Evolutionary conservation across 2,888 invertebrate genomes (phyloP).

Genomic region (Ectropis crepuscularia): DNA sequence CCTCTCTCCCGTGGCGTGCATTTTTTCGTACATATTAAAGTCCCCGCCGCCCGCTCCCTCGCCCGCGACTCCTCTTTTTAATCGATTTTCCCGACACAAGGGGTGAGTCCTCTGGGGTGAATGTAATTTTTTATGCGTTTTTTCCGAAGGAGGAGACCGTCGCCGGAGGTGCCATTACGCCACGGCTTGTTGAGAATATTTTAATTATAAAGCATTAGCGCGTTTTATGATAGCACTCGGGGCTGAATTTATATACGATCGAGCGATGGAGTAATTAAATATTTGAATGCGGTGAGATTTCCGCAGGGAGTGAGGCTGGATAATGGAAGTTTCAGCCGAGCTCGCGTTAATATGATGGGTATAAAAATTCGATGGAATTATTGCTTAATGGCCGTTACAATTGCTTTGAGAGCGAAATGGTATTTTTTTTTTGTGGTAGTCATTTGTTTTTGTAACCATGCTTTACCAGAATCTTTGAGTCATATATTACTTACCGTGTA

Average conservation of each 20-base stretch:
- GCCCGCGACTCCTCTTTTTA: constrained; percentile 84
- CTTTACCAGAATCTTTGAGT: constrained; percentile 4
- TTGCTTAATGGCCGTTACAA: constrained; percentile 79
- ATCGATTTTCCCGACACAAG: constrained; percentile 85
- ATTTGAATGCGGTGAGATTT: constrained; percentile 84
- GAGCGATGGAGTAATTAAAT: constrained; percentile 83
- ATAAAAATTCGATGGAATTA: constrained; percentile 82
- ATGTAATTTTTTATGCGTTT: constrained; percentile 86
- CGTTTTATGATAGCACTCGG: constrained; percentile 84
- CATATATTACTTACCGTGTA: background rate
- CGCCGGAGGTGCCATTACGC: constrained; percentile 85
- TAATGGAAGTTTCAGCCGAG: constrained; percentile 71
- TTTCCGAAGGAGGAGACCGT: constrained; percentile 79
- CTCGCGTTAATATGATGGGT: constrained; percentile 77
- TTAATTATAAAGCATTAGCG: constrained; percentile 86
- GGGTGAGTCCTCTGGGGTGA: constrained; percentile 85
- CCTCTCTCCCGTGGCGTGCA: constrained; percentile 81
- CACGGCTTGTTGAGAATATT: constrained; percentile 86
- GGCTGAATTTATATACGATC: constrained; percentile 82
- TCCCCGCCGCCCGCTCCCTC: constrained; percentile 69
- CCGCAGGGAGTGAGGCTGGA: constrained; percentile 74
- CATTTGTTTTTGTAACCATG: constrained; percentile 42
- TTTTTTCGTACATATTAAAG: constrained; percentile 85
- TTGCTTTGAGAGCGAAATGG: constrained; percentile 64
- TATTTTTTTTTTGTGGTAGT: constrained; percentile 62